Conservation (phyloP, 2,113 vertebrate genomes). For the Tonatia bakeri region DNA sequence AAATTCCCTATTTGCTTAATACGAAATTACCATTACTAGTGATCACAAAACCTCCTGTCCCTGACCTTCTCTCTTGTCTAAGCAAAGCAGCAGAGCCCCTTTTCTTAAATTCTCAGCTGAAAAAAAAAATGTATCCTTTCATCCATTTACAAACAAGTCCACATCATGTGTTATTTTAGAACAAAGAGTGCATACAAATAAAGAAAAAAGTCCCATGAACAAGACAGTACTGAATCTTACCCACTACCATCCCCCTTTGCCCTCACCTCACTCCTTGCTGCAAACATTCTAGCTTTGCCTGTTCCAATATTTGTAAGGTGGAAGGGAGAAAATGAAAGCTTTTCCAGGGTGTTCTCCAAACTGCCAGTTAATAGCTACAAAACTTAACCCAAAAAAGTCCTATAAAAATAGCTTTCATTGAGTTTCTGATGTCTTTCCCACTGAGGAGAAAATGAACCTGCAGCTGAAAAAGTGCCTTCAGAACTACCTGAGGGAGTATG, state of each 20-base stretch:
- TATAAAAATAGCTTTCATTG: conserved; percentile 23
- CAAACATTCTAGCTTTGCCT: not conserved
- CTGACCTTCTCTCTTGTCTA: not conserved
- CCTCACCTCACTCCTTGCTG: not conserved
- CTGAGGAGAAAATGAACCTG: not conserved
- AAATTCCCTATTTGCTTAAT: not conserved
- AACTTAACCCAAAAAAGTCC: conserved; percentile 37
- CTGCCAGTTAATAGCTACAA: conserved; percentile 20
- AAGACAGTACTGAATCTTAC: conserved; percentile 20
- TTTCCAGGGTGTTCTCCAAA: conserved; percentile 44
- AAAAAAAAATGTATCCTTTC: not conserved
- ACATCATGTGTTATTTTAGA: conserved; percentile 27
- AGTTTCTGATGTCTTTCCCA: conserved; percentile 39
- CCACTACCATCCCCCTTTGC: not conserved
- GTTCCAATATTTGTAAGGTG: conserved; percentile 31
- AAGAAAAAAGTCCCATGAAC: not conserved
- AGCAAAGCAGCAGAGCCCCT: not conserved
- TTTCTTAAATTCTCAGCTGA: not conserved
- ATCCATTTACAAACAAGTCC: not conserved
- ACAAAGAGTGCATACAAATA: not conserved
- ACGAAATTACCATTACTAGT: not conserved
- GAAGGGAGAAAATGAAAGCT: not conserved
- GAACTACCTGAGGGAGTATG: not conserved
- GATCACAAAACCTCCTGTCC: not conserved
- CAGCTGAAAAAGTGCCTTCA: conserved; percentile 21